phyloP scores from a whole-genome alignment of 2,888 invertebrate genomes.

The Drosophila dives region DNA sequence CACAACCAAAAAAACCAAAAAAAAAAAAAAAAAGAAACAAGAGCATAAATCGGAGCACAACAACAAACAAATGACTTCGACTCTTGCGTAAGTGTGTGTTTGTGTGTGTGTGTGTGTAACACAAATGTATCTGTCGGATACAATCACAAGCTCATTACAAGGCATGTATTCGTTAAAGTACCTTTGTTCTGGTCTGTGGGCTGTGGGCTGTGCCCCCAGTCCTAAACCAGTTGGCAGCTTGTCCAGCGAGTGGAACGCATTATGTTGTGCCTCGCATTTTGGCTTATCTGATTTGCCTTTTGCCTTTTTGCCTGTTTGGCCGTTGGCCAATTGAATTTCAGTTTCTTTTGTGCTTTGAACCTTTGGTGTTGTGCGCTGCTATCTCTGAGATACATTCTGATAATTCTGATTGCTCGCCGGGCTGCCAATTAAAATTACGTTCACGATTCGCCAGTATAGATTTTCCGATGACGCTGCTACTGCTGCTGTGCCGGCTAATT shows the following conservation, averaged over 20 bases:
- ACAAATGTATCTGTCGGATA: slow-evolving; percentile 74
- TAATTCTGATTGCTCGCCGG: slow-evolving; percentile 55
- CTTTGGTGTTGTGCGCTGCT: slow-evolving; percentile 29
- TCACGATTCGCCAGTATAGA: slow-evolving; percentile 49
- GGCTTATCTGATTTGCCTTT: slow-evolving; percentile 73
- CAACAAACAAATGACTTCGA: slow-evolving; percentile 44
- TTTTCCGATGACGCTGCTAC: slow-evolving; percentile 16
- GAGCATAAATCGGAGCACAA: slow-evolving; percentile 66
- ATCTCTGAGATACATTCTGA: slow-evolving; percentile 54
- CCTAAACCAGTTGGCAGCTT: slow-evolving; percentile 42
- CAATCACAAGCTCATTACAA: slow-evolving; percentile 74
- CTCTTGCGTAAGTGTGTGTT: background rate
- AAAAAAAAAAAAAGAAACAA: slow-evolving; percentile 17
- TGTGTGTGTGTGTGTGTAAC: slow-evolving; percentile 22
- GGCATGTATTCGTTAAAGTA: slow-evolving; percentile 38
- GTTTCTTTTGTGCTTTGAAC: slow-evolving; percentile 51
- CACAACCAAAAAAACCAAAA: slow-evolving; percentile 9
- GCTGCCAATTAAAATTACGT: slow-evolving; percentile 74
- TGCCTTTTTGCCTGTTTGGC: slow-evolving; percentile 36
- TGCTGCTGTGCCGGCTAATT: slow-evolving; percentile 50
- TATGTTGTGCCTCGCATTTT: slow-evolving; percentile 53
- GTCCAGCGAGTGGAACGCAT: slow-evolving; percentile 55
- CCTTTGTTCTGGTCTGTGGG: slow-evolving; percentile 31
- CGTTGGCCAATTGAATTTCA: slow-evolving; percentile 56
- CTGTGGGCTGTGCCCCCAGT: slow-evolving; percentile 4